A percentile compares a stretch with the other conserved stretches of the same genome.
These are phyloP conservation scores for Chymomyza procnemis DNA, from an alignment of 2,888 invertebrate species.

Conservation along the genomic window DNA sequence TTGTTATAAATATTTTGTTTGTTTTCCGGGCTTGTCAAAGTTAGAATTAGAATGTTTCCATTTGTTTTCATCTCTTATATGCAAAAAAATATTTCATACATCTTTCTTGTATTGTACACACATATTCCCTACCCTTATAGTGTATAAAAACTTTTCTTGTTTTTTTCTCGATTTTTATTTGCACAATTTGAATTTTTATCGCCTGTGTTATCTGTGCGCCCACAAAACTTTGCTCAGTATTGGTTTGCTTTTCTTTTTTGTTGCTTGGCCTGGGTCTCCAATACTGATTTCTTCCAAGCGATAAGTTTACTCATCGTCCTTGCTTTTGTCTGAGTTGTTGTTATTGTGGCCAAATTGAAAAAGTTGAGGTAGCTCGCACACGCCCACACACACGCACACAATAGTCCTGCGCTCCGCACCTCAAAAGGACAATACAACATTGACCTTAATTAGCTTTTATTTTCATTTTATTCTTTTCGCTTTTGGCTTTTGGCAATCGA, in stretches of 20 bases:
- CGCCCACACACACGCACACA: background rate
- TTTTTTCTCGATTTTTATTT: conserved; percentile 34
- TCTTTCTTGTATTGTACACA: too few relatives aligned
- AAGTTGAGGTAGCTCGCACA: conserved; percentile 54
- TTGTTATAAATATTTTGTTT: too few relatives aligned
- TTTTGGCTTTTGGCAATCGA: background rate
- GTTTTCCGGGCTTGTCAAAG: too few relatives aligned
- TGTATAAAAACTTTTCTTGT: conserved; percentile 13
- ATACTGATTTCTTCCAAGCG: conserved; percentile 49
- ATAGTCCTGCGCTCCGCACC: background rate
- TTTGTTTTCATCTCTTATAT: too few relatives aligned
- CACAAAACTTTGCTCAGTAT: conserved; percentile 16
- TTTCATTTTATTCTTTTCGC: background rate
- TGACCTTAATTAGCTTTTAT: conserved; percentile 63
- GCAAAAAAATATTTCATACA: too few relatives aligned
- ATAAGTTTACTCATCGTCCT: conserved; percentile 43
- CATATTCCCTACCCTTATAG: too few relatives aligned
- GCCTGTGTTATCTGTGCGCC: conserved; percentile 28
- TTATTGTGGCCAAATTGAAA: conserved; percentile 61
- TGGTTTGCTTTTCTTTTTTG: too few relatives aligned
- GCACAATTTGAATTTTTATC: conserved; percentile 66
- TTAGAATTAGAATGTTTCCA: too few relatives aligned
- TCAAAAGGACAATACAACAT: conserved; percentile 24
- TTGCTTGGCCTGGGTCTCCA: background rate
- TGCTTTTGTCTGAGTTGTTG: conserved; percentile 25